A percentile compares a stretch with the other conserved stretches of the same genome.
These are phyloP conservation scores for Zoanthus solanderi DNA, from an alignment of 92 coral and sea anemone genomes.

Conservation along the genomic window DNA sequence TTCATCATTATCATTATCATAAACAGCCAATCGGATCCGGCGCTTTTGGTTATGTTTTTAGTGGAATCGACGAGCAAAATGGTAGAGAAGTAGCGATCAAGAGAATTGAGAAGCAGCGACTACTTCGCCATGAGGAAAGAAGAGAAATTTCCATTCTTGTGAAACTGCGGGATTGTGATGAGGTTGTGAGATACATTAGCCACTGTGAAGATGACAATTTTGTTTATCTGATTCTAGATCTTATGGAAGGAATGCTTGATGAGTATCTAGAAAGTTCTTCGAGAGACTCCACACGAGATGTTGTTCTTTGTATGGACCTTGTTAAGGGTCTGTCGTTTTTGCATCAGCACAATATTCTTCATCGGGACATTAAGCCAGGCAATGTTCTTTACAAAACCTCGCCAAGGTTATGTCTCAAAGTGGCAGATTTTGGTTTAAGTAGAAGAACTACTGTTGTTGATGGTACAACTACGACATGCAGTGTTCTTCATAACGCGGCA, in stretches of 20 bases:
- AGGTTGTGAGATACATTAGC: constrained; percentile 36
- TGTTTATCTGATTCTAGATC: constrained; percentile 39
- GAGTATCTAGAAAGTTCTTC: constrained; percentile 9
- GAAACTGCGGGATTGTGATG: constrained; percentile 33
- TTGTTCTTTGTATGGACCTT: constrained; percentile 27
- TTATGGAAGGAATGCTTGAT: constrained; percentile 48
- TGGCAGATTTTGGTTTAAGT: constrained; percentile 51
- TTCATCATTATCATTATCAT: constrained; percentile 28
- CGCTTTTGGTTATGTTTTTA: constrained; percentile 44
- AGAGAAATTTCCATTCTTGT: constrained; percentile 43
- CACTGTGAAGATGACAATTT: constrained; percentile 37
- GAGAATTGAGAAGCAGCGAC: constrained; percentile 49
- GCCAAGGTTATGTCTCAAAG: constrained; percentile 42
- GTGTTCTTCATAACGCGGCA: constrained; percentile 36
- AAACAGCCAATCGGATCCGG: constrained; percentile 45
- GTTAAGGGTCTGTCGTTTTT: constrained; percentile 44
- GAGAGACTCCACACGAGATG: background rate
- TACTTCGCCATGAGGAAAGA: constrained; percentile 34
- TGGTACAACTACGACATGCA: constrained; percentile 24
- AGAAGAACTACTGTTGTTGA: background rate
- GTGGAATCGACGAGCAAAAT: constrained; percentile 44
- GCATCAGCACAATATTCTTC: constrained; percentile 40
- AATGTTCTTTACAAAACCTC: constrained; percentile 34
- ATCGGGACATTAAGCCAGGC: constrained; percentile 53
- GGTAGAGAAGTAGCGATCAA: constrained; percentile 54